Base-by-base conservation (phyloP, 1,140 invertebrate genomes). In the Lerema accius region DNA sequence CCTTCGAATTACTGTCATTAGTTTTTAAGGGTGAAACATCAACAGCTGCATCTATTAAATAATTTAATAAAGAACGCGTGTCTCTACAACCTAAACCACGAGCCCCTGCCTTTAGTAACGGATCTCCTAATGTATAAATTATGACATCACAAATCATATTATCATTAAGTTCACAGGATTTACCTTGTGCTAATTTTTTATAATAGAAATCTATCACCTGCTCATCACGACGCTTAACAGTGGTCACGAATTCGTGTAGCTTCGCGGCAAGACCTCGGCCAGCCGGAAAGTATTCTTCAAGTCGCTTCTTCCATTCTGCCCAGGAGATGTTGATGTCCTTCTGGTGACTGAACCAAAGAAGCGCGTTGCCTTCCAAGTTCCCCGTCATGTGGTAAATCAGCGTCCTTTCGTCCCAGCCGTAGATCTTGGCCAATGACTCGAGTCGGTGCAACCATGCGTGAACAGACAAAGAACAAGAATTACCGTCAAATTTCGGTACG, bases 61-160 rank as follows among this genome's bases (percentile, higher is more conserved):
- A 50, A 51, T 62, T 48, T 28, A 51, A 16, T 40, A 62, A 35
- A 35, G 46, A 40, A 40, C 23, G 16, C 4, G 59, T 50, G 5
- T 51, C 46, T 17, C 23, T 62, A 62, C 37, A 51, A 40, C 59
- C 59, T 14, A 37, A 37, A 39, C 59, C 59, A 50, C 59, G 35
- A 39, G 59, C 59, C 5, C 37, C 46, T 17, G 59, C 59, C 40
- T 62, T 62, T 43, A 62, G 42, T 13, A 62, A 32, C 15, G 59
- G 37, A 40, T 50, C 48, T 3, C 35, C 40, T 42, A 62, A 6
- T 17, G 37, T 62, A 43, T 42, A 62, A 17, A 62, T 62, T 28
- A 62, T 50, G 7, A 62, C 46, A 43, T 62, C 46, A 15, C 59
- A 62, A 26, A 62, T 62, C 11, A 62, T 62, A 23, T 28, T 14